Evolutionary conservation across 2,888 invertebrate genomes (phyloP).

Genomic region (Sesamia inferens): DNA sequence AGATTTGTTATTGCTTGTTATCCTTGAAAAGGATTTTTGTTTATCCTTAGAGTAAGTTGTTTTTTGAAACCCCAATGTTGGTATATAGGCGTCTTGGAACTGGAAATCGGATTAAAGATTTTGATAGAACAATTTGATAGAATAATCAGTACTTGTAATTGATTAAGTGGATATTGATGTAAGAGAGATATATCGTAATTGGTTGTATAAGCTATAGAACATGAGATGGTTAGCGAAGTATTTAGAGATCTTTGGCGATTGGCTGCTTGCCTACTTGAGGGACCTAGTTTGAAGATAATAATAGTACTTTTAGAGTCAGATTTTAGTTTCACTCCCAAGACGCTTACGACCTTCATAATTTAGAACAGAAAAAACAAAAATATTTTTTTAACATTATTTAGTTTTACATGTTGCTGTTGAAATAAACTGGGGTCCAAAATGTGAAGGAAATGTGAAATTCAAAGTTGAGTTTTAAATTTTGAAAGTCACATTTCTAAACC

Average conservation of each 20-base stretch:
- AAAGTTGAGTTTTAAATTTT: conserved; percentile 63
- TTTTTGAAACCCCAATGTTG: conserved; percentile 66
- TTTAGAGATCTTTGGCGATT: conserved; percentile 58
- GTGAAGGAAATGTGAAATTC: conserved; percentile 75
- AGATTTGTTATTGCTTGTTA: conserved; percentile 87
- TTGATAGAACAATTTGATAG: conserved; percentile 57
- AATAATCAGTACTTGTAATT: conserved; percentile 44
- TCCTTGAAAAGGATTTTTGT: conserved; percentile 87
- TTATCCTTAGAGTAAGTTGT: conserved; percentile 83
- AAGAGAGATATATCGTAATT: conserved; percentile 35
- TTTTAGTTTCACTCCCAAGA: conserved; percentile 54
- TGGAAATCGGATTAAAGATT: conserved; percentile 44
- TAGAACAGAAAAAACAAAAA: conserved; percentile 79
- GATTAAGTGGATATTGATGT: conserved; percentile 39
- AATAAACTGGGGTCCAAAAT: conserved; percentile 86
- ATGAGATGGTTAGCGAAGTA: conserved; percentile 48
- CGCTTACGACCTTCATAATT: conserved; percentile 49
- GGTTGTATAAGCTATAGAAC: conserved; percentile 46
- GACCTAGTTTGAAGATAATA: conserved; percentile 66
- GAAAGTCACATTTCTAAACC: conserved; percentile 66
- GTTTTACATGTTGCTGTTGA: conserved; percentile 84
- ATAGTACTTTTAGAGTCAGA: conserved; percentile 63
- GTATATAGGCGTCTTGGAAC: conserved; percentile 56
- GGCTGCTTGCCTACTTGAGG: conserved; percentile 60
- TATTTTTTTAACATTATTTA: conserved; percentile 85